These are phyloP conservation scores for Pogoniulus pusillus DNA, from an alignment of 2,797 vertebrate species.

Conservation along the genomic window DNA sequence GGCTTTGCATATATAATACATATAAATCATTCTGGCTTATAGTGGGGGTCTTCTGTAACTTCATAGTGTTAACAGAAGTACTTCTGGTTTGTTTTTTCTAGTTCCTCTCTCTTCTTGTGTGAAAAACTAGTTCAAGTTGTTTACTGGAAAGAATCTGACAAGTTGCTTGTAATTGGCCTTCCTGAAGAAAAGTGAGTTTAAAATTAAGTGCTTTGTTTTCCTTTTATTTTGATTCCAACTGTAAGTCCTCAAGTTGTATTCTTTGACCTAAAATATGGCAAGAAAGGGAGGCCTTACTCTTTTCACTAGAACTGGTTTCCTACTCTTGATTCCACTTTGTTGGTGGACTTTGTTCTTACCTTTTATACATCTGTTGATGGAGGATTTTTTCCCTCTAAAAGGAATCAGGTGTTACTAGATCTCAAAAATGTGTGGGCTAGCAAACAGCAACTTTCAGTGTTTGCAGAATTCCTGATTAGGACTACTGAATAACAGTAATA, in stretches of 20 bases:
- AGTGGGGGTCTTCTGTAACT: neutral
- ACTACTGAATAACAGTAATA: too few species aligned
- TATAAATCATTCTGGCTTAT: neutral
- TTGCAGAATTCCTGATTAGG: too few species aligned
- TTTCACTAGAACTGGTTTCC: neutral
- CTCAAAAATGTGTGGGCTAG: too few species aligned
- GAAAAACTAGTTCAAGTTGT: conserved; percentile 90
- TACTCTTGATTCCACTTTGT: neutral
- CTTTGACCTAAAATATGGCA: neutral
- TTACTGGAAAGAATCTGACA: conserved; percentile 93
- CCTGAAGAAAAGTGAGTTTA: conserved; percentile 89
- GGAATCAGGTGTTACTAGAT: too few species aligned
- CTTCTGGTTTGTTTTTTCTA: conserved; percentile 68
- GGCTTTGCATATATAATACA: neutral
- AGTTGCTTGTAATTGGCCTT: conserved; percentile 89
- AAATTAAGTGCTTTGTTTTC: neutral
- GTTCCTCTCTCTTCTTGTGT: conserved; percentile 89
- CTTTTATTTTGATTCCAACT: neutral
- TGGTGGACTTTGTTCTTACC: neutral
- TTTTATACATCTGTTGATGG: too few species aligned
- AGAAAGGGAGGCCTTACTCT: neutral
- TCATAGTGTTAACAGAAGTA: neutral
- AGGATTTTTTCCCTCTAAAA: too few species aligned
- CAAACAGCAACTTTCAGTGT: too few species aligned
- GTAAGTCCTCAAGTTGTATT: neutral